Evolutionary conservation across 2,888 invertebrate genomes (phyloP).

Genomic region (Hermaeophaga mercurialis): DNA sequence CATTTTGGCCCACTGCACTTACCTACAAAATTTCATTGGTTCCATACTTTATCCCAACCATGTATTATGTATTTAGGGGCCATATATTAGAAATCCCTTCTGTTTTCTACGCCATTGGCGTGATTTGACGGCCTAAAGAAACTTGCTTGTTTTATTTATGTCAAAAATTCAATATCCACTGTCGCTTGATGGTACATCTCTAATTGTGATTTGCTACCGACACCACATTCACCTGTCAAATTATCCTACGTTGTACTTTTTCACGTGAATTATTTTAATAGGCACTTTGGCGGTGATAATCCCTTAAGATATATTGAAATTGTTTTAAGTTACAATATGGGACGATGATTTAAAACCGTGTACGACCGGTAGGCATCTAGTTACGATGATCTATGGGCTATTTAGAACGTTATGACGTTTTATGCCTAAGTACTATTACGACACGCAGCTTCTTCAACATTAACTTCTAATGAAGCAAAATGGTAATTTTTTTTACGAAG

Average conservation of each 20-base stretch:
- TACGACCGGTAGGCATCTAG: background rate
- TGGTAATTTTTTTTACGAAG: too few species aligned
- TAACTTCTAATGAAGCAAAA: too few species aligned
- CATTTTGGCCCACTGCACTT: too few species aligned
- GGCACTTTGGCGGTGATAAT: slow-evolving; percentile 21
- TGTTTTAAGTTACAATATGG: slow-evolving; percentile 23
- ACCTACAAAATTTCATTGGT: too few species aligned
- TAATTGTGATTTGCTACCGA: slow-evolving; percentile 40
- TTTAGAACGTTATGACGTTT: too few species aligned
- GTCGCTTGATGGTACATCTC: slow-evolving; percentile 26
- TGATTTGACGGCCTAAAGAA: slow-evolving; percentile 1
- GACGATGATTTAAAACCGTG: slow-evolving; percentile 1
- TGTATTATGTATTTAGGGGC: too few species aligned
- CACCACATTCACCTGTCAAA: slow-evolving; percentile 37
- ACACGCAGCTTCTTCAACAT: too few species aligned
- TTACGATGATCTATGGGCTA: background rate
- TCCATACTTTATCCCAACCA: too few species aligned
- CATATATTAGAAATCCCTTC: too few species aligned
- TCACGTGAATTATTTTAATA: slow-evolving; percentile 34
- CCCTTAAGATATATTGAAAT: slow-evolving; percentile 33
- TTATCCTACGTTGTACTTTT: slow-evolving; percentile 33
- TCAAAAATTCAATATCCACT: slow-evolving; percentile 31
- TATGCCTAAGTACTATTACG: too few species aligned
- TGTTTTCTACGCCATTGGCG: background rate
- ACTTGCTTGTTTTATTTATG: slow-evolving; percentile 23